Base-by-base conservation (phyloP, 2,113 vertebrate genomes). In the Galemys pyrenaicus region DNA sequence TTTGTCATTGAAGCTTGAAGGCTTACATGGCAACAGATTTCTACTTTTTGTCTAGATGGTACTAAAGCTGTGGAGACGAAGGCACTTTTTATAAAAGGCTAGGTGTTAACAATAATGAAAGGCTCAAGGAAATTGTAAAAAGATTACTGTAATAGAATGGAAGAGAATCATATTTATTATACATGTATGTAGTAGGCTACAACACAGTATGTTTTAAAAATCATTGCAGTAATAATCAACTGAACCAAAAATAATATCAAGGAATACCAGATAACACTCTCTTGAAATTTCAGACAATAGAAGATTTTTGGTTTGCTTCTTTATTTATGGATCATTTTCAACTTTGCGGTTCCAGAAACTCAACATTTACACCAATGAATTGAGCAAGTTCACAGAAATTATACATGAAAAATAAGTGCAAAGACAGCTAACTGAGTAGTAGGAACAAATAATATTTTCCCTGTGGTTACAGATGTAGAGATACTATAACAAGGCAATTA, bases 21-120 rank as follows among this genome's bases (percentile, higher is more conserved):
- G 15, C 24, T 91, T 93, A 94, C 67, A 89, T 84, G 73, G 70
- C 41, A 68, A 73, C 93, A 60, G 32, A 89, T 89, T 96, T 93
- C 89, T 92, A 26, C 74, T 39, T 92, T 91, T 81, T 89, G 70
- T 95, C 75, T 89, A 81, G 32, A 86, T 77, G 65, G 64, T 65
- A 56, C 37, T 35, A 84, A 94, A 79, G 37, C 64, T 77, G 9
- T 83, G 64, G 78, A 35, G 41, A 87, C 7, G 0, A 60, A 95
- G 28, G n/a, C 15, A 84, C 6, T 65, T 68, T 92, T 70, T 93
- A 7, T 65, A 89, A 94, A 96, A 92, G 26, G 65, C 78, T 89
- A 83, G 70, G 86, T 83, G 87, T 86, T 96, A 96, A 77, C 86
- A 96, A 80, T 84, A 95, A 96, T 89, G 80, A 93, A 93, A 86